These are phyloP conservation scores for Diarsia dahlii DNA, from an alignment of 2,888 invertebrate species.

Conservation along the genomic window DNA sequence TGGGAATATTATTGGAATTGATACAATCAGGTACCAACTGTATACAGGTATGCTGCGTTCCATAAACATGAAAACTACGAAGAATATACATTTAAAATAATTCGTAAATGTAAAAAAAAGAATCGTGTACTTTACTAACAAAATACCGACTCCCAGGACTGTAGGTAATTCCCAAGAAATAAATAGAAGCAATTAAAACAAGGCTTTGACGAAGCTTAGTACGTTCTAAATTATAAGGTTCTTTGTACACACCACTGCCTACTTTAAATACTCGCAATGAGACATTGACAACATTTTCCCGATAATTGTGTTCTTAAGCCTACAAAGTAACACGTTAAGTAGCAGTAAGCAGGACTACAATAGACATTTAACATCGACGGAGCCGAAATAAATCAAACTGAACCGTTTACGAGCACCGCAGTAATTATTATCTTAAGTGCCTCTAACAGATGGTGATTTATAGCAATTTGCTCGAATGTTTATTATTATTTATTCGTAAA, in stretches of 20 bases:
- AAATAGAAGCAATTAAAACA: constrained; percentile 32
- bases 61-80: neutral
- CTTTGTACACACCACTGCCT: neutral
- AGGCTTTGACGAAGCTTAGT: neutral
- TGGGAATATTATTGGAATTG: neutral
- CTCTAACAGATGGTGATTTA: constrained; percentile 34
- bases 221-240: constrained; percentile 14
- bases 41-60: neutral
- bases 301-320: constrained; percentile 13
- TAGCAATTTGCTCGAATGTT: neutral
- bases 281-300: neutral
- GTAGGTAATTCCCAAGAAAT: neutral
- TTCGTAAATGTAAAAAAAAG: neutral
- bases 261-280: neutral
- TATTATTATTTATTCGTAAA: constrained; percentile 1
- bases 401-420: constrained; percentile 45
- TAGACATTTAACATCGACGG: constrained; percentile 19
- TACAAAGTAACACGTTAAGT: constrained; percentile 6
- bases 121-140: neutral
- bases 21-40: neutral
- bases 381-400: constrained; percentile 45
- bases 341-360: constrained; percentile 10
- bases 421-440: constrained; percentile 44
- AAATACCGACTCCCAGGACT: neutral
- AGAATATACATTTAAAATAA: neutral